Evolutionary conservation across 1,140 invertebrate genomes (phyloP).

Genomic region (Bilobella aurantiaca): DNA sequence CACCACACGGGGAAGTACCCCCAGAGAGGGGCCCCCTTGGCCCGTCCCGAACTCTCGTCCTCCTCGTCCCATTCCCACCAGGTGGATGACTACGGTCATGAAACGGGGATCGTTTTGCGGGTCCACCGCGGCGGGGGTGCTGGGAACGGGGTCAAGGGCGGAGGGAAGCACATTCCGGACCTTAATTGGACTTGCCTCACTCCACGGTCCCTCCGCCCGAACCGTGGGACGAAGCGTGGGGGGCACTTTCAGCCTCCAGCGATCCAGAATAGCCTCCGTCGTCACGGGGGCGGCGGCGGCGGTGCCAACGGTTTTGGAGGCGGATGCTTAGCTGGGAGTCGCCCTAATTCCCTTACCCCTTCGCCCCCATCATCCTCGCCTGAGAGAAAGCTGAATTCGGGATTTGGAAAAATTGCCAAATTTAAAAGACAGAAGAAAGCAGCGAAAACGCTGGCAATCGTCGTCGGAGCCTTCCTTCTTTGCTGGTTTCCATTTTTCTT

Average conservation of each 20-base stretch:
- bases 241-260: neutral
- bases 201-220: neutral
- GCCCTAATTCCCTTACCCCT: constrained; percentile 29
- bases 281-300: constrained; percentile 6
- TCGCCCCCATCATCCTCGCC: constrained; percentile 36
- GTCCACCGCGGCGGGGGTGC: constrained; percentile 36
- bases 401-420: constrained; percentile 53
- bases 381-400: constrained; percentile 33
- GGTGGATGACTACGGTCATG: constrained; percentile 13
- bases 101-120: constrained; percentile 30
- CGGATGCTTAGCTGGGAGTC: too few species aligned
- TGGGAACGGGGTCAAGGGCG: constrained; percentile 15
- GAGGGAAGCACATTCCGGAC: neutral
- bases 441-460: constrained; percentile 82
- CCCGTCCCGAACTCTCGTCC: constrained; percentile 28
- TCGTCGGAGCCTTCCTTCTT: constrained; percentile 40
- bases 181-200: constrained; percentile 21
- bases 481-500: constrained; percentile 67
- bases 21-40: constrained; percentile 13
- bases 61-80: constrained; percentile 22
- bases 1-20: neutral
- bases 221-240: neutral
- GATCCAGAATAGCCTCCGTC: constrained; percentile 11
- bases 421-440: constrained; percentile 93
- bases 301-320: neutral